These are phyloP conservation scores for Macquaria australasica DNA, from an alignment of 2,113 vertebrate genomes.

Conservation along the genomic window DNA sequence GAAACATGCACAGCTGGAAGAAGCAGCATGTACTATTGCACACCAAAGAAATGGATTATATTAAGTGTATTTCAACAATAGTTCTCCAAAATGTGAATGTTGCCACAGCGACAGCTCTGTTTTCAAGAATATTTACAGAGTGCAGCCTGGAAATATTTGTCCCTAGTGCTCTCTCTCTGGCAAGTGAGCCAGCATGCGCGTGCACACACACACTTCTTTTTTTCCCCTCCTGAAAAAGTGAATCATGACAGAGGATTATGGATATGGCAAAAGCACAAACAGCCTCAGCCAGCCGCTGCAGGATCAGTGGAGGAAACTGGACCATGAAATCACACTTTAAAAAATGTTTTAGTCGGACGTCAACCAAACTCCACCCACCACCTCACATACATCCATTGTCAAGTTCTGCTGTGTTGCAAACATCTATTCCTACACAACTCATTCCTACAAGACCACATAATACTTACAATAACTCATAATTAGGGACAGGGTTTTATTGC, in stretches of 20 bases:
- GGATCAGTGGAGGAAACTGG: slow-evolving; percentile 39
- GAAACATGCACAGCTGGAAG: not conserved
- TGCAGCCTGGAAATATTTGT: slow-evolving; percentile 78
- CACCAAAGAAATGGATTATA: slow-evolving; percentile 14
- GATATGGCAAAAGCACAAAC: slow-evolving; percentile 68
- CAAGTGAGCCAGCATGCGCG: slow-evolving; percentile 32
- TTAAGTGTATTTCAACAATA: slow-evolving; percentile 29
- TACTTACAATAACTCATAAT: not conserved
- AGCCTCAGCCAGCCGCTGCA: slow-evolving; percentile 39
- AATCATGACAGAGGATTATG: slow-evolving; percentile 73
- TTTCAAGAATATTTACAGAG: slow-evolving; percentile 76
- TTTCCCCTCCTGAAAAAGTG: slow-evolving; percentile 57
- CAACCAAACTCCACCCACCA: not conserved
- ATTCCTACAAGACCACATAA: not conserved
- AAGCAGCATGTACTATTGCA: slow-evolving; percentile 12
- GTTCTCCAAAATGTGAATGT: slow-evolving; percentile 51
- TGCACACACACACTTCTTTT: slow-evolving; percentile 5
- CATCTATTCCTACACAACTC: not conserved
- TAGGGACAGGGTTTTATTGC: not conserved
- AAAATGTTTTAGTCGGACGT: slow-evolving; percentile 9
- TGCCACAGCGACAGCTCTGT: slow-evolving; percentile 71
- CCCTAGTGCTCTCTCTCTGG: slow-evolving; percentile 59
- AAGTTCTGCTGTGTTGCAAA: not conserved
- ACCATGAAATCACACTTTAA: slow-evolving; percentile 35
- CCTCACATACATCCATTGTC: not conserved